Evolutionary conservation across 2,113 vertebrate species (phyloP).

Genomic region (Columba livia): DNA sequence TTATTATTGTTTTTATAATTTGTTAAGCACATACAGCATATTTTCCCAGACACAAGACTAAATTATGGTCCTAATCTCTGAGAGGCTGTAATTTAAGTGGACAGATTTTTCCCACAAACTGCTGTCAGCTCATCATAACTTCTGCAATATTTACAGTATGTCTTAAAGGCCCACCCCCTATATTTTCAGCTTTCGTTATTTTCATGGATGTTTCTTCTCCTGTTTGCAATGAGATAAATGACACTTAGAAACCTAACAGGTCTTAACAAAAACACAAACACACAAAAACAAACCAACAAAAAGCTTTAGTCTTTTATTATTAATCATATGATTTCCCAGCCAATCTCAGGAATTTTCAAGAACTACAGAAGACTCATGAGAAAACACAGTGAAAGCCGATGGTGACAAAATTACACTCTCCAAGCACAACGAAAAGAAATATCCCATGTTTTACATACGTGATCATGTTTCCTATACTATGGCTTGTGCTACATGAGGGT

Average conservation of each 20-base stretch:
- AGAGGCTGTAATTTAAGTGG: constrained; percentile 4
- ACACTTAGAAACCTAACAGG: neutral
- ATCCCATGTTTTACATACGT: neutral
- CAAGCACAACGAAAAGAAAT: neutral
- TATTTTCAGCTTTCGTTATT: neutral
- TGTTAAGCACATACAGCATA: constrained; percentile 19
- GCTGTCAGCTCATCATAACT: neutral
- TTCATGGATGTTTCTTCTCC: neutral
- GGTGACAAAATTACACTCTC: neutral
- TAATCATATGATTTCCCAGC: neutral
- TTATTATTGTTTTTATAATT: constrained; percentile 38
- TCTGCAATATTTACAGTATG: constrained; percentile 14
- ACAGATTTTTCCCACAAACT: neutral
- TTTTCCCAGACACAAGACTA: neutral
- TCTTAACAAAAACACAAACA: neutral
- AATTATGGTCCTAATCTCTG: neutral
- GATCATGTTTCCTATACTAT: neutral
- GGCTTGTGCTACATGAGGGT: neutral
- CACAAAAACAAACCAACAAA: neutral
- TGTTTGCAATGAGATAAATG: neutral
- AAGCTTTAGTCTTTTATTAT: neutral
- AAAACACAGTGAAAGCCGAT: neutral
- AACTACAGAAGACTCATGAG: neutral
- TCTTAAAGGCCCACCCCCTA: neutral
- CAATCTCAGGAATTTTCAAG: neutral